Evolutionary conservation across 2,797 vertebrate species (phyloP).

Genomic region (Buphagus erythrorhynchus): DNA sequence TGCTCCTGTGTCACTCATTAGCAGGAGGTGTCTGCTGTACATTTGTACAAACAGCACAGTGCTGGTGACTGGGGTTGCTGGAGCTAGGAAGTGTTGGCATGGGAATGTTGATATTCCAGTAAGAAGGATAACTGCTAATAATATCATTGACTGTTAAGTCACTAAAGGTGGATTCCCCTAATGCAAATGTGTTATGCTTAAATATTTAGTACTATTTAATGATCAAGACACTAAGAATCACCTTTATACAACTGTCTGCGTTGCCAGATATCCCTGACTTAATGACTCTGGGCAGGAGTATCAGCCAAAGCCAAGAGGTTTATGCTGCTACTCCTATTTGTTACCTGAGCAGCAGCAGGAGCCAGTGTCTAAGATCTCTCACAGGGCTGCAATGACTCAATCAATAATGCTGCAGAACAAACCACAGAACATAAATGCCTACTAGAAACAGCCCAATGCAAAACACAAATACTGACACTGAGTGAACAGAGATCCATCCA

Average conservation of each 20-base stretch:
- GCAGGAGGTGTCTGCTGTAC: fast-evolving
- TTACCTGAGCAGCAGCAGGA: not conserved
- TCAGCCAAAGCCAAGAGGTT: not conserved
- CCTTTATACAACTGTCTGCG: fast-evolving
- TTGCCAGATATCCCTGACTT: not conserved
- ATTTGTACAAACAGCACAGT: not conserved
- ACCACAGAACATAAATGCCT: not conserved
- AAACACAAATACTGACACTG: not conserved
- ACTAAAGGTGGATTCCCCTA: not conserved
- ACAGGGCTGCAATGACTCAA: not conserved
- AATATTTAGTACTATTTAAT: not conserved
- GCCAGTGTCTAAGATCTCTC: not conserved
- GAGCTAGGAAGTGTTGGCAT: not conserved
- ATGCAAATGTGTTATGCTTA: not conserved
- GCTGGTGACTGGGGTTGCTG: not conserved
- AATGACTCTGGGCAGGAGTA: fast-evolving
- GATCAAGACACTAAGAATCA: not conserved
- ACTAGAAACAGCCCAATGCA: not conserved
- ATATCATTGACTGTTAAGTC: not conserved
- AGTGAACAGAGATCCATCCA: not conserved
- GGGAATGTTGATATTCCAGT: not conserved
- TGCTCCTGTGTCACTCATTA: not conserved
- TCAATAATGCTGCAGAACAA: not conserved
- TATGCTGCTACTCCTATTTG: not conserved
- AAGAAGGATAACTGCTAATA: not conserved